Conservation (phyloP, 2,888 invertebrate genomes). For the Ecdyonurus torrentis region DNA sequence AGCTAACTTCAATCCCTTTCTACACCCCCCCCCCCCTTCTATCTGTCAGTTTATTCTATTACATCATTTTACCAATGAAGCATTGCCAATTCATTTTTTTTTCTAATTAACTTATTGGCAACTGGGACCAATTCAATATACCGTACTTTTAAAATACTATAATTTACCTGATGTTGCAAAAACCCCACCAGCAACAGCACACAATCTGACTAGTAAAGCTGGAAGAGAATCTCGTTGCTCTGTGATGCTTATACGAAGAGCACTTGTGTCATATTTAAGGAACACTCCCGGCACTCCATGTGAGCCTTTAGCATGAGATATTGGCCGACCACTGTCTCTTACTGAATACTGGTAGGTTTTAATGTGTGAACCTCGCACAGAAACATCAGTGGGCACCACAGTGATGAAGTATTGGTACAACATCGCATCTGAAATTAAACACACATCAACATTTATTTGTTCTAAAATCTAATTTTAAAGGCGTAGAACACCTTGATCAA, state of each 20-base stretch:
- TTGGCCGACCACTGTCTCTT: conserved; percentile 69
- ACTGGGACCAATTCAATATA: too few relatives aligned
- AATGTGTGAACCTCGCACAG: conserved; percentile 44
- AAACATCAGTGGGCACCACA: conserved; percentile 90
- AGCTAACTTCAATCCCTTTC: too few relatives aligned
- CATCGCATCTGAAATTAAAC: conserved; percentile 43
- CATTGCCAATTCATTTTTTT: too few relatives aligned
- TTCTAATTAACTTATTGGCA: too few relatives aligned
- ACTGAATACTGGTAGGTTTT: conserved; percentile 89
- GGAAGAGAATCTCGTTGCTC: conserved; percentile 57
- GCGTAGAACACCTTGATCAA: too few relatives aligned
- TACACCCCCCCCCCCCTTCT: too few relatives aligned
- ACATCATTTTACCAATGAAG: too few relatives aligned
- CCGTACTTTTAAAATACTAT: too few relatives aligned
- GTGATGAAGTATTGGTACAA: conserved; percentile 87
- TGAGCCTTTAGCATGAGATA: conserved; percentile 51
- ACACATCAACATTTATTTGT: conserved; percentile 8
- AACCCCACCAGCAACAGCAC: conserved; percentile 84
- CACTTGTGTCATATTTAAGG: conserved; percentile 88
- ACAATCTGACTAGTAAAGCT: conserved; percentile 72
- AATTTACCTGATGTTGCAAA: conserved; percentile 66
- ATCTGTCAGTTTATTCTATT: too few relatives aligned
- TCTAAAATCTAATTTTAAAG: not conserved
- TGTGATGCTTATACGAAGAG: conserved; percentile 66
- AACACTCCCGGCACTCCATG: conserved; percentile 91